Conservation (phyloP, 1,140 invertebrate genomes). For the Magallana ariakensis region DNA sequence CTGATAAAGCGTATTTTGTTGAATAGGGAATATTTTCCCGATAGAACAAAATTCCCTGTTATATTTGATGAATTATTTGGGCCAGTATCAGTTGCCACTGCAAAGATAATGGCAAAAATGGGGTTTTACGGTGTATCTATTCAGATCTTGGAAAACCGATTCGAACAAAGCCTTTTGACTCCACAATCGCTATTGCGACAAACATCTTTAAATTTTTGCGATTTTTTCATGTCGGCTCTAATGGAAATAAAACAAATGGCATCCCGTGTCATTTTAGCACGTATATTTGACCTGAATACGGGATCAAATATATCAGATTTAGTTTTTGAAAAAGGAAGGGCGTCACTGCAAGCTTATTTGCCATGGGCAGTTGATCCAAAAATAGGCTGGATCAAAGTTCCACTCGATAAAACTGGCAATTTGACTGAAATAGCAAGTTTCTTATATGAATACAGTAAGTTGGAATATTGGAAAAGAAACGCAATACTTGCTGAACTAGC, state of each 20-base stretch:
- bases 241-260: not conserved
- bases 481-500: not conserved
- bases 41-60: not conserved
- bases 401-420: not conserved
- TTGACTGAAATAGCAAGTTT: not conserved
- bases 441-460: not conserved
- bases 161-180: not conserved
- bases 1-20: not conserved
- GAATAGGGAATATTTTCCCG: not conserved
- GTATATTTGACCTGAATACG: not conserved
- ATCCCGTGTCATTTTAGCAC: not conserved
- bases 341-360: not conserved
- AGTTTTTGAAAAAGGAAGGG: not conserved
- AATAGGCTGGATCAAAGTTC: not conserved
- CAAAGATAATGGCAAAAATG: not conserved
- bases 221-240: not conserved
- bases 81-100: not conserved
- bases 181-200: not conserved
- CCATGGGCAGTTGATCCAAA: not conserved
- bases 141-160: not conserved
- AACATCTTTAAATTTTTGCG: not conserved
- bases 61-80: not conserved
- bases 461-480: not conserved
- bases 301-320: not conserved
- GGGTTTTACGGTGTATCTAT: not conserved